Percentiles rank a stretch among this genome's conserved stretches.
phyloP scores from a whole-genome alignment of 23 tunicate species.

The Clavelina lepadiformis region DNA sequence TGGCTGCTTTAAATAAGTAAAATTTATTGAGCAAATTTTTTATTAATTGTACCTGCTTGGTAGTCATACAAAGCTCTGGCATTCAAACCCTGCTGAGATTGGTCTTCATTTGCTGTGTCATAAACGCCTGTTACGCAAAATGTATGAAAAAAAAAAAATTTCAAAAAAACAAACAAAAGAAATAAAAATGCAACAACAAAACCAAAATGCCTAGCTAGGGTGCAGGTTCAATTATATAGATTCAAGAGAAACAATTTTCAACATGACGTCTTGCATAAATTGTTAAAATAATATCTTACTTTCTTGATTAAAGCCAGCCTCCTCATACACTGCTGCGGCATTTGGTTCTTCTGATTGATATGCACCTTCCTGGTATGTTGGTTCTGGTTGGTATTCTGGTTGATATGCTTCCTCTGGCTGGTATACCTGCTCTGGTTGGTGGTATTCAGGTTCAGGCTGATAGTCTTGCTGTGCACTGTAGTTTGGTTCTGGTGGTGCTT shows the following conservation, averaged over 20 bases:
- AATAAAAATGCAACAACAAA: too few relatives aligned
- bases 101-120: conserved; percentile 3
- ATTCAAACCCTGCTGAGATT: not conserved
- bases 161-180: not conserved
- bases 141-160: not conserved
- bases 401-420: conserved; percentile 17
- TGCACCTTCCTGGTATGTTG: not conserved
- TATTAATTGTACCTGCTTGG: conserved; percentile 80
- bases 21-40: not conserved
- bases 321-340: conserved; percentile 1
- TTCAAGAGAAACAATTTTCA: too few relatives aligned
- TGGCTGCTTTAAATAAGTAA: not conserved
- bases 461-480: conserved; percentile 7
- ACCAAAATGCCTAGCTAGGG: too few relatives aligned
- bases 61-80: conserved; percentile 85
- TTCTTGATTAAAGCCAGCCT: not conserved
- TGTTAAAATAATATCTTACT: too few relatives aligned
- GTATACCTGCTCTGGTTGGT: conserved; percentile 25
- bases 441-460: not conserved
- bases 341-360: conserved; percentile 3
- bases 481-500: conserved; percentile 16
- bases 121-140: conserved; percentile 21
- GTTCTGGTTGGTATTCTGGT: conserved; percentile 21
- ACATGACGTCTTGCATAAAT: too few relatives aligned
- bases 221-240: too few relatives aligned